Conservation (phyloP, 2,888 invertebrate species). For the Lasioglossum oenotherae region DNA sequence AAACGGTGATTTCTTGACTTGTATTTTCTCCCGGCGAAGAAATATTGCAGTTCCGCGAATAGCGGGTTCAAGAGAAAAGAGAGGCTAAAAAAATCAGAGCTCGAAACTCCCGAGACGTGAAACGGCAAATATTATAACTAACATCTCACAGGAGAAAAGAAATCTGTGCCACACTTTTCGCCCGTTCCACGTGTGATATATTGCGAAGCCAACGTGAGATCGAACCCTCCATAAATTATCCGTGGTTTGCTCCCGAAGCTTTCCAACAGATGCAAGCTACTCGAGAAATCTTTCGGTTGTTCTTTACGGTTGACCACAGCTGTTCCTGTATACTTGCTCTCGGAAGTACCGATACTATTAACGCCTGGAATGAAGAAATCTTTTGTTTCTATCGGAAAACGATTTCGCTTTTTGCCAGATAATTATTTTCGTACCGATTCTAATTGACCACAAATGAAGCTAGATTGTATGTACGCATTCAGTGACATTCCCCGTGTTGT, state of each 20-base stretch:
- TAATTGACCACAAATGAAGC: not conserved
- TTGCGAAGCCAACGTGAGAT: constrained; percentile 39
- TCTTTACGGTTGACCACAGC: constrained; percentile 10
- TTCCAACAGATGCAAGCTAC: constrained; percentile 41
- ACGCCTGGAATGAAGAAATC: not conserved
- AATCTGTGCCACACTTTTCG: constrained; percentile 40
- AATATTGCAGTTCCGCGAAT: not conserved
- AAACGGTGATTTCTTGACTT: not conserved
- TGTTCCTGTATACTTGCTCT: constrained; percentile 14
- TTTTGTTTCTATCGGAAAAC: not conserved
- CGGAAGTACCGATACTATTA: constrained; percentile 19
- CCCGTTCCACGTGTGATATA: constrained; percentile 44
- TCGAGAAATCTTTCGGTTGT: constrained; percentile 42
- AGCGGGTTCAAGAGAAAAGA: not conserved
- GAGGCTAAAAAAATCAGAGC: constrained; percentile 15
- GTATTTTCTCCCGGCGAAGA: not conserved
- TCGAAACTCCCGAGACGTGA: not conserved
- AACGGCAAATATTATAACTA: constrained; percentile 28
- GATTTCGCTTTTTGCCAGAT: not conserved
- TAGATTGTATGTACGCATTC: not conserved
- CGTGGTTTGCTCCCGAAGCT: constrained; percentile 39
- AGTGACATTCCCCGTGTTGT: not conserved
- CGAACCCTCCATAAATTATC: constrained; percentile 59
- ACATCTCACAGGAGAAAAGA: constrained; percentile 21
- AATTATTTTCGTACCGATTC: not conserved